phyloP scores from a whole-genome alignment of 2,113 vertebrate species.

The Cervus canadensis region DNA sequence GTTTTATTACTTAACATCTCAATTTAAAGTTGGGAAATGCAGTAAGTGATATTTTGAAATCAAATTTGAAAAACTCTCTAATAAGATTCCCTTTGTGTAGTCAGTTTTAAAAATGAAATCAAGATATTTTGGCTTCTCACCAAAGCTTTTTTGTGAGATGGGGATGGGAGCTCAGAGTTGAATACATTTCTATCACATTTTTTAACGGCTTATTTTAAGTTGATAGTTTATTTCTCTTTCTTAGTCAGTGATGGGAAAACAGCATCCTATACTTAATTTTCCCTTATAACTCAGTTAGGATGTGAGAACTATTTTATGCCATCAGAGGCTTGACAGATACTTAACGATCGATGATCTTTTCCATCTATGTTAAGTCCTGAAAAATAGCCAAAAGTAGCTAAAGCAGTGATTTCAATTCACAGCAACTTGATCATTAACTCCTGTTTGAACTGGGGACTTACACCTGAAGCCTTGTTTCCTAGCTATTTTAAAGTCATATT shows the following conservation, averaged over 20 bases:
- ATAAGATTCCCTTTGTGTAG: not conserved
- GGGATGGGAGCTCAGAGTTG: not conserved
- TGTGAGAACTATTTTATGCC: not conserved
- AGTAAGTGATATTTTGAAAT: constrained; percentile 6
- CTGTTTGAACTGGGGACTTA: not conserved
- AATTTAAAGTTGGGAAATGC: not conserved
- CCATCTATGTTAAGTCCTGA: not conserved
- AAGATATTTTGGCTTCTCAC: not conserved
- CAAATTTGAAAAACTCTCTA: not conserved
- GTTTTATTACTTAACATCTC: constrained; percentile 12
- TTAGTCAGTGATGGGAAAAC: not conserved
- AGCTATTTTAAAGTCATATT: constrained; percentile 31
- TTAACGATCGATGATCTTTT: not conserved
- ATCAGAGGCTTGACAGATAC: not conserved
- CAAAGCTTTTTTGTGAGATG: not conserved
- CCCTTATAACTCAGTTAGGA: not conserved
- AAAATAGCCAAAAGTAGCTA: not conserved
- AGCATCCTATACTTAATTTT: not conserved
- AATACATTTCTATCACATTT: not conserved
- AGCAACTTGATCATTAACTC: constrained; percentile 24
- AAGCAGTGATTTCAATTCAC: not conserved
- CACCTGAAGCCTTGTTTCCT: not conserved
- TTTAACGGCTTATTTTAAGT: not conserved
- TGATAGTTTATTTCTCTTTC: not conserved
- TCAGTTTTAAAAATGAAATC: not conserved